Base-by-base conservation (phyloP, 2,888 invertebrate species). In the Lasioglossum marginatum region DNA sequence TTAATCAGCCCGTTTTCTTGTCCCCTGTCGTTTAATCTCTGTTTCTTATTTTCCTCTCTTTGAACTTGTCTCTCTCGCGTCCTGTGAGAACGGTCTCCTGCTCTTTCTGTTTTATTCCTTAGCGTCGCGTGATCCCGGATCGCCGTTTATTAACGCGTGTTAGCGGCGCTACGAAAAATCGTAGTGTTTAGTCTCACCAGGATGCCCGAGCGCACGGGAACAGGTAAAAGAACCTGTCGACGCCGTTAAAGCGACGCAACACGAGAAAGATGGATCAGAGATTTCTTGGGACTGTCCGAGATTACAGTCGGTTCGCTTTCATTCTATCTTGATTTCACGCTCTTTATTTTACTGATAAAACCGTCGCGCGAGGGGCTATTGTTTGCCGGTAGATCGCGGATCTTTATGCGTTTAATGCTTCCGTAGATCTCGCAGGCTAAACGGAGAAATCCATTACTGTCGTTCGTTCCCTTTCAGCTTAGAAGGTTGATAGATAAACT, bases 1-100 rank as follows among this genome's bases (percentile, higher is more conserved):
- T 79, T 68, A 73, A 75, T 82, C 60, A 75, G 52, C 66, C 27
- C 48, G 40, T 43, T 77, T 73, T 82, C 78, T 82, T 70, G 60
- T 70, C 52, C 77, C n/a, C 60, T 43, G 73, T 70, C 70, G 37
- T 81, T 68, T 52, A 10, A 70, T 74, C 16, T 45, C 45, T n/a
- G 5, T 19, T 10, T 14, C n/a, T 34, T 4, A 27, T 73, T 34
- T 74, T 27, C 48, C 52, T 12, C 23, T 31, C 4, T 27, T 60
- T 5, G 57, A 27, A 0, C 57, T 60, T 12, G 27, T 27, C n/a
- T 27, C 1, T 60, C 27, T 27, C n/a, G 60, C 60, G n/a, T 31
- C 52, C 27, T 27, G 40, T 14, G 34, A 52, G 52, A 52, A 23
- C 8, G 23, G 8, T 8, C 3, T n/a, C 16, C n/a, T 19, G 23